Percentiles rank a stretch among this genome's conserved stretches.
These are phyloP conservation scores for Euleptes europaea DNA, from an alignment of 2,113 vertebrate species.

Conservation along the genomic window DNA sequence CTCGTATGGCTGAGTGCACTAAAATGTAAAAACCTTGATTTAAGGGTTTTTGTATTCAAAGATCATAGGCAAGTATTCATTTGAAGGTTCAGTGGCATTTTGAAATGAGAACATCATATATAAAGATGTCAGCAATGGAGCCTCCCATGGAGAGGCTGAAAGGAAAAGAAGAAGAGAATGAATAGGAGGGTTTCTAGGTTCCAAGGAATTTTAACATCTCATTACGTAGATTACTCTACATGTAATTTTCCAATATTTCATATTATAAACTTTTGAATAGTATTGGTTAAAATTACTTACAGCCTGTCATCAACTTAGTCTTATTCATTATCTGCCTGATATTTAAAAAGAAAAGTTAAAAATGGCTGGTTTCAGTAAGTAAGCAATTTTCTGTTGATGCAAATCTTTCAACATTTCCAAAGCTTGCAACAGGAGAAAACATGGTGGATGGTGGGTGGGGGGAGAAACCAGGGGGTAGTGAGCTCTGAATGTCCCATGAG, in stretches of 20 bases:
- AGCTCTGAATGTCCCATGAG: slow-evolving; percentile 12
- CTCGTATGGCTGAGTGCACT: slow-evolving; percentile 69
- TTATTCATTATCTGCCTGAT: slow-evolving; percentile 76
- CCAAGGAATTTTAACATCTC: slow-evolving; percentile 84
- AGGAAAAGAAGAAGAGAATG: slow-evolving; percentile 79
- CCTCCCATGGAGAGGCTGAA: slow-evolving; percentile 83
- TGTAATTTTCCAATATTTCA: slow-evolving; percentile 79
- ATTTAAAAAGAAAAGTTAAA: slow-evolving; percentile 66
- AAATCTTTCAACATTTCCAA: slow-evolving; percentile 58
- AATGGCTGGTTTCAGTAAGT: slow-evolving; percentile 72
- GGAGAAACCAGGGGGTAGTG: neutral
- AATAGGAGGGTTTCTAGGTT: slow-evolving; percentile 81
- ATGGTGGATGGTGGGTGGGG: slow-evolving; percentile 14
- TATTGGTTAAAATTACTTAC: slow-evolving; percentile 76
- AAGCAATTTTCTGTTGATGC: slow-evolving; percentile 74
- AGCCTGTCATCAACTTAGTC: slow-evolving; percentile 73
- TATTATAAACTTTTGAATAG: slow-evolving; percentile 71
- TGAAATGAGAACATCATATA: slow-evolving; percentile 84
- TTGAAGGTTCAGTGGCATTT: slow-evolving; percentile 86
- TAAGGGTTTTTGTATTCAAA: slow-evolving; percentile 81
- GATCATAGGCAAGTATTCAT: slow-evolving; percentile 83
- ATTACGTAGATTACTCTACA: slow-evolving; percentile 81
- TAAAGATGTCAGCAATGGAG: slow-evolving; percentile 84
- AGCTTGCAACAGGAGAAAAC: slow-evolving; percentile 57
- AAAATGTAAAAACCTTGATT: slow-evolving; percentile 83